phyloP scores from a whole-genome alignment of 2,113 vertebrate genomes.

The Phoxinus phoxinus region DNA sequence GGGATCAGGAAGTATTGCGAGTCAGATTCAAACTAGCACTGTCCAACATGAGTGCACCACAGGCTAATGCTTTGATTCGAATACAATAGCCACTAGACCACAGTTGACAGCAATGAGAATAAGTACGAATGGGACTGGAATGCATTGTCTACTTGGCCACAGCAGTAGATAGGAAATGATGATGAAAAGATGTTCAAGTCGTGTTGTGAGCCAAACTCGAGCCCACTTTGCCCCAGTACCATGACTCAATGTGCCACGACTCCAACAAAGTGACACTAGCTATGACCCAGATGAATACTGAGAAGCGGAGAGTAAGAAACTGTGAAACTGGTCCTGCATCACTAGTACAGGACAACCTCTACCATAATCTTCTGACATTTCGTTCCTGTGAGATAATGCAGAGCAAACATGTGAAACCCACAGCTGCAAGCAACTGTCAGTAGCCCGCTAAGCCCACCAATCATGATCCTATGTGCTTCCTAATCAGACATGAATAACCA shows the following conservation, averaged over 20 bases:
- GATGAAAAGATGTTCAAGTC: background rate
- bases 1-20: background rate
- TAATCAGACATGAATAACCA: slow-evolving; percentile 18
- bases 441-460: background rate
- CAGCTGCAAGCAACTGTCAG: slow-evolving; percentile 42
- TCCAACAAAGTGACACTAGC: background rate
- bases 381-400: background rate
- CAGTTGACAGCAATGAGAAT: background rate
- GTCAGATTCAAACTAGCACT: background rate
- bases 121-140: background rate
- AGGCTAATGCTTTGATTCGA: background rate
- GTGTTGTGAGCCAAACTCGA: background rate
- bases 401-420: background rate
- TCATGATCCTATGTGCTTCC: background rate
- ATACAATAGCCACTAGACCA: background rate
- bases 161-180: background rate
- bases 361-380: background rate
- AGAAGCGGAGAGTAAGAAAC: background rate
- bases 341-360: background rate
- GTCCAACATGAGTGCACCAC: background rate
- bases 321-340: background rate
- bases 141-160: background rate
- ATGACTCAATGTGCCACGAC: background rate
- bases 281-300: too few species aligned
- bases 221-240: background rate